These are phyloP conservation scores for Psittacara wagleri DNA, from an alignment of 2,113 vertebrate genomes.

Conservation along the genomic window DNA sequence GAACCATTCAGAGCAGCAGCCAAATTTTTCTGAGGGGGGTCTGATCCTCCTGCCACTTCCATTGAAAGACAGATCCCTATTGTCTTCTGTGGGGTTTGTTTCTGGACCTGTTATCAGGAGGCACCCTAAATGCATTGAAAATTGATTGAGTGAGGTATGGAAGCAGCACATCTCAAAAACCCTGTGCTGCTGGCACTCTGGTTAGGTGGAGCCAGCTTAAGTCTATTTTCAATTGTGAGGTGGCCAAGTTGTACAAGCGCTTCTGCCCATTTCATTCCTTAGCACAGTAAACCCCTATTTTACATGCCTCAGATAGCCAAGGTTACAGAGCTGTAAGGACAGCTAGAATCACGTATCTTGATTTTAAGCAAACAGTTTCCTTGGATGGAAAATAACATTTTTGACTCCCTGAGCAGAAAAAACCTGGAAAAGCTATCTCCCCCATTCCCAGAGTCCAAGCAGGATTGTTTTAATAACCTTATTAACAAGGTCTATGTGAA, in stretches of 20 bases:
- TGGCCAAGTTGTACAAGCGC: slow-evolving; percentile 4
- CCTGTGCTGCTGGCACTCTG: slow-evolving; percentile 14
- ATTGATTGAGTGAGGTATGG: slow-evolving; percentile 22
- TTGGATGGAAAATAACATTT: slow-evolving; percentile 14
- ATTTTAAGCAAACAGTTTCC: slow-evolving; percentile 47
- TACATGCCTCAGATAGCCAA: slow-evolving; percentile 23
- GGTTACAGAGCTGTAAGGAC: slow-evolving; percentile 30
- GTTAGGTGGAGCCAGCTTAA: slow-evolving; percentile 55
- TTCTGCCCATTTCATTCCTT: slow-evolving; percentile 49
- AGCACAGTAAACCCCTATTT: slow-evolving; percentile 27
- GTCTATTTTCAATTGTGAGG: slow-evolving; percentile 39
- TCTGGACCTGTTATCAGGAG: slow-evolving; percentile 29
- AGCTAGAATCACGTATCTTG: slow-evolving; percentile 22
- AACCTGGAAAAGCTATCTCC: neutral
- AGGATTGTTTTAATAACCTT: slow-evolving; percentile 45
- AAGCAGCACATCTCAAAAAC: slow-evolving; percentile 36
- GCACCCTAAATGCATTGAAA: slow-evolving; percentile 13
- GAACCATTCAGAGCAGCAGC: neutral
- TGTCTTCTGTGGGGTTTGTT: neutral
- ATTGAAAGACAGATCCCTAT: slow-evolving; percentile 18
- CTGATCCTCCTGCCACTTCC: slow-evolving; percentile 35
- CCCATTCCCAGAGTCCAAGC: neutral
- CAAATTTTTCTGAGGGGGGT: neutral
- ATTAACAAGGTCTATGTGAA: neutral
- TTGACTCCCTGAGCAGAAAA: neutral